Conservation (phyloP, 2,888 invertebrate species). For the Archips xylosteana region DNA sequence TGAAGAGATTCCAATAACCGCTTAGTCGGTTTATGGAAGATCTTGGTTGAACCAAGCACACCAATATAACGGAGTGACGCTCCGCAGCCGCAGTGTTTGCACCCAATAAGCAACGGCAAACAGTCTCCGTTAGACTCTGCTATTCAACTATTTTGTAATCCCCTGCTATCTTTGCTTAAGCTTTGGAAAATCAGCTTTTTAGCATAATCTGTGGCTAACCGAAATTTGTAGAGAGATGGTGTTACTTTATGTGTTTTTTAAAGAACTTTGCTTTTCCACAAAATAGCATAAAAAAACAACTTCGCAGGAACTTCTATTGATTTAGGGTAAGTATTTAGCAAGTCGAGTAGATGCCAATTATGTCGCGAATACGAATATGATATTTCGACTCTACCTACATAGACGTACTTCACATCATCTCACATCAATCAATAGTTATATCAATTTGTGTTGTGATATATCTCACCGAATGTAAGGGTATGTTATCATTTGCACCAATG, state of each 20-base stretch:
- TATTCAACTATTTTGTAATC: conserved; percentile 28
- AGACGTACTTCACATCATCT: neutral
- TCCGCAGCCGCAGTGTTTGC: conserved; percentile 28
- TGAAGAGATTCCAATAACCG: conserved; percentile 13
- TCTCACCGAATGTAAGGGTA: no score
- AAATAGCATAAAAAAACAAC: neutral
- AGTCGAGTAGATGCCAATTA: neutral
- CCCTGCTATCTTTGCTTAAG: conserved; percentile 8
- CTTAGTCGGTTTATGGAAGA: conserved; percentile 20
- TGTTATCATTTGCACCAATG: no score
- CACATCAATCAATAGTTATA: no score
- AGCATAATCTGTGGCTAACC: neutral
- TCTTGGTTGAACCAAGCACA: conserved; percentile 10
- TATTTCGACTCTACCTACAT: neutral
- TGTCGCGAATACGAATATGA: neutral
- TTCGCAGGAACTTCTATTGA: neutral
- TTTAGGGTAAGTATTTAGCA: neutral
- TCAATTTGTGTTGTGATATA: no score
- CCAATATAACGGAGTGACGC: conserved; percentile 5
- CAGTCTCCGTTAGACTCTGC: conserved; percentile 17
- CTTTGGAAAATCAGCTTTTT: conserved; percentile 7
- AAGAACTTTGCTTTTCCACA: neutral
- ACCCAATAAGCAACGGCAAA: conserved; percentile 35
- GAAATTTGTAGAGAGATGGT: neutral
- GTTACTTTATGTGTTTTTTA: neutral